Base-by-base conservation (phyloP, 2,113 vertebrate species). In the Bagarius yarrelli region DNA sequence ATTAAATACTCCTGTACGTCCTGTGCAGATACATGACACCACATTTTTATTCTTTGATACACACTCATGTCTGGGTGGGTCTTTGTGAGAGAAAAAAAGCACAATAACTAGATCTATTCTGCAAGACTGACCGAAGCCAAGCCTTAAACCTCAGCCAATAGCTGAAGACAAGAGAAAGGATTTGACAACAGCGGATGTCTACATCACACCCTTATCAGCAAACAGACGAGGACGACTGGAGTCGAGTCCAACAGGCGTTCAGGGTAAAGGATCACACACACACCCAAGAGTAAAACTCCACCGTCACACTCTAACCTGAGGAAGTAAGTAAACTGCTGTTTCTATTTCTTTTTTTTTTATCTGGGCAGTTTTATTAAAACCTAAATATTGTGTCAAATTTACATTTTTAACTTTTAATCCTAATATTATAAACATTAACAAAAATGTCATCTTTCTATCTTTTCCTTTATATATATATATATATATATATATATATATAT, bases 201-300 rank as follows among this genome's bases (percentile, higher is more conserved):
- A 66, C 44, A 83, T 63, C 78, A 81, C 83, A 25, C 83, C 83
- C 78, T 84, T 70, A 70, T 84, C 63, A 76, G 80, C 52, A 76
- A 75, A 66, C 60, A 9, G 27, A 60, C 40, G 23, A 40, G 36
- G 57, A 76, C 19, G 32, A 59, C 47, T 55, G 44, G 27, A 67
- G 52, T 52, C 44, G 8, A 64, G 72, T 76, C 60, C 80, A 81
- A 76, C 73, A 34, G 72, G 67, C 80, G 16, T 12, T 34, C 56
- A 30, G 50, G 13, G 66, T 25, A n/a, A 47, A 47, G 66, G 34
- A 34, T 50, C 23, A 14, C 36, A 16, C 36, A 66, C 32, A 66
- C 25, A 27, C 32, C 2, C 32, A 23, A 69, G 66, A 23, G 50
- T 18, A 52, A 52, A 71, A 52, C 67, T 47, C 34, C 12, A 71